Evolutionary conservation across 2,113 vertebrate genomes (phyloP).

Genomic region (Pollimyrus isidori): DNA sequence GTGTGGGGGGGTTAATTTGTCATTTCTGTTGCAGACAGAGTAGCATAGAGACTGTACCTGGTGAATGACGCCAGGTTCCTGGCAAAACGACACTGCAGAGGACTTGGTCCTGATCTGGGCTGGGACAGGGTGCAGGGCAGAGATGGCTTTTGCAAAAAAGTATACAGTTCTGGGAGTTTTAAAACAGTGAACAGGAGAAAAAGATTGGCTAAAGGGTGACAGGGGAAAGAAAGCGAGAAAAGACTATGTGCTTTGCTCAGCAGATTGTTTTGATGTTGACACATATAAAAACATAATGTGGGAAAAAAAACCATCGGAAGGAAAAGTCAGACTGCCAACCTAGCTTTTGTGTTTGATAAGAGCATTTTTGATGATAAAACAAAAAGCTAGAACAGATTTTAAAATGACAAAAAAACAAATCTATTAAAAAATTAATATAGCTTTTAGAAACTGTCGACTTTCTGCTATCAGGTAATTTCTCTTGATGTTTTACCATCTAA

Average conservation of each 20-base stretch:
- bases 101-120: neutral
- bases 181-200: neutral
- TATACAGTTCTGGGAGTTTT: neutral
- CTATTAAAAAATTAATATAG: neutral
- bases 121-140: neutral
- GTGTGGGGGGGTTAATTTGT: neutral
- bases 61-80: neutral
- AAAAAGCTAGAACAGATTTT: neutral
- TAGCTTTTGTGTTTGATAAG: neutral
- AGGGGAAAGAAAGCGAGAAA: neutral
- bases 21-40: neutral
- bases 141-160: neutral
- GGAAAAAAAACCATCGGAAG: neutral
- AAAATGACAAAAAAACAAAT: slow-evolving; percentile 1
- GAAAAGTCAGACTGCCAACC: neutral
- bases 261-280: slow-evolving; percentile 33
- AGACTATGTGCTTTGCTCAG: slow-evolving; percentile 19
- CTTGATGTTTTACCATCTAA: neutral
- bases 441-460: neutral
- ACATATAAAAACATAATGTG: slow-evolving; percentile 13
- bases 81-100: neutral
- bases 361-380: slow-evolving; percentile 8
- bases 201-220: slow-evolving; percentile 18
- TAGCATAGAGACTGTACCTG: neutral
- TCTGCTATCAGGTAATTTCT: neutral